Conservation (phyloP, 2,113 vertebrate genomes). For the Indicator indicator region DNA sequence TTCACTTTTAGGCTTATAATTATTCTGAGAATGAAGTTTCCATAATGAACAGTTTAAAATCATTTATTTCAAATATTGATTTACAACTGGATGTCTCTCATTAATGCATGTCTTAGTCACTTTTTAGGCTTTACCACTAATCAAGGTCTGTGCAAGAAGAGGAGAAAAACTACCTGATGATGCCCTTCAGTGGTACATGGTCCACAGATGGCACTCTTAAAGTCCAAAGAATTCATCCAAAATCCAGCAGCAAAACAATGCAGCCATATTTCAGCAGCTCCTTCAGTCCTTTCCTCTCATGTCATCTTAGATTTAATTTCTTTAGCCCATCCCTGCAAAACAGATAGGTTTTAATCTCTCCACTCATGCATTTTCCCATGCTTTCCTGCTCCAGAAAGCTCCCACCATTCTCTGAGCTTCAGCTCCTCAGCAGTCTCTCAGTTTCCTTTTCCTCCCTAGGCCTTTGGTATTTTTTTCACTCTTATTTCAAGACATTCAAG, state of each 20-base stretch:
- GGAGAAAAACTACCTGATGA: constrained; percentile 11
- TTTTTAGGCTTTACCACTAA: constrained; percentile 41
- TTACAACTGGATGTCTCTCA: constrained; percentile 57
- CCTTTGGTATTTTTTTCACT: not conserved
- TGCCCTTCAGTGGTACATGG: not conserved
- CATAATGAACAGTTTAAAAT: constrained; percentile 58
- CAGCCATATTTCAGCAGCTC: not conserved
- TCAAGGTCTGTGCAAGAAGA: constrained; percentile 33
- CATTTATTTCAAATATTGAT: constrained; percentile 74
- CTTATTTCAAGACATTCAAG: not conserved
- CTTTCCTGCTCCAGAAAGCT: not conserved
- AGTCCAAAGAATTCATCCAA: not conserved
- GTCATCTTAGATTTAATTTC: not conserved
- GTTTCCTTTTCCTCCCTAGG: not conserved
- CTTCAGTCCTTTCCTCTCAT: not conserved
- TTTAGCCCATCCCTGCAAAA: not conserved
- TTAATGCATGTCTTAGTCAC: constrained; percentile 43
- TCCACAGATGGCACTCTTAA: not conserved
- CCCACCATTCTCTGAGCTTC: not conserved
- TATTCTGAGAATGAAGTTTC: constrained; percentile 67
- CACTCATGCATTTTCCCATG: not conserved
- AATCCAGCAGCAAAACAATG: not conserved
- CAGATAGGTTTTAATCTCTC: not conserved
- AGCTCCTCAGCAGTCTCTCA: not conserved
- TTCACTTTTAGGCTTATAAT: constrained; percentile 69